A percentile compares a stretch with the other conserved stretches of the same genome.
phyloP scores from a whole-genome alignment of 2,113 vertebrate species.

The Grammomys surdaster region DNA sequence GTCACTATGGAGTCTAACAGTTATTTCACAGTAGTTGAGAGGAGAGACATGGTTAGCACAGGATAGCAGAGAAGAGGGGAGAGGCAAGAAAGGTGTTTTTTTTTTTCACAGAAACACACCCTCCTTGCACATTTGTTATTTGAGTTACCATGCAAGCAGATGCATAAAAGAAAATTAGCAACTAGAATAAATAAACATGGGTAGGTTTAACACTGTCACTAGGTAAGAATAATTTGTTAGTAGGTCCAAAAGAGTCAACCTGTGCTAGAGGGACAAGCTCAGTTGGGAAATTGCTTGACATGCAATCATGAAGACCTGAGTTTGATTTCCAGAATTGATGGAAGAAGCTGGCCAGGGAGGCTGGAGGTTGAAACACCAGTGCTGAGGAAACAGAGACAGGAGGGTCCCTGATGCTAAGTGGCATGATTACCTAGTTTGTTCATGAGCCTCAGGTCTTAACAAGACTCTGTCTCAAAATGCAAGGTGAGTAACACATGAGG shows the following conservation, averaged over 20 bases:
- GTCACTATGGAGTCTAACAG: background rate
- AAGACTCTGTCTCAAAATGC: background rate
- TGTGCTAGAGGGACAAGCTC: background rate
- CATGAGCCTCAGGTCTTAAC: background rate
- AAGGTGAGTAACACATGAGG: background rate
- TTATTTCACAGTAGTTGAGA: background rate
- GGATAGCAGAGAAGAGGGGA: rapidly evolving
- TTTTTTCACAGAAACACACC: background rate
- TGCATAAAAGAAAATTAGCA: background rate
- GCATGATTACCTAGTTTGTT: background rate
- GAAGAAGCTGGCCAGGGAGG: background rate
- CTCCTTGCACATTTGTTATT: background rate
- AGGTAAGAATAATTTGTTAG: slow-evolving; percentile 1
- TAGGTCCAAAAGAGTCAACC: slow-evolving; percentile 9
- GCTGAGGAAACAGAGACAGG: background rate
- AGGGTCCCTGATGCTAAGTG: background rate
- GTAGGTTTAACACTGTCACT: background rate
- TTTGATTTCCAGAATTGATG: background rate
- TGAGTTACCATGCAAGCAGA: background rate
- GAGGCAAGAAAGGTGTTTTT: background rate
- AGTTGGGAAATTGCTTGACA: background rate
- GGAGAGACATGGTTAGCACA: background rate
- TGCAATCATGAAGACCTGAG: background rate
- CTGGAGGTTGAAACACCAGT: background rate
- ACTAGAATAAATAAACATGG: background rate